Conservation (phyloP, 2,888 invertebrate species). For the Osmoderma eremita region DNA sequence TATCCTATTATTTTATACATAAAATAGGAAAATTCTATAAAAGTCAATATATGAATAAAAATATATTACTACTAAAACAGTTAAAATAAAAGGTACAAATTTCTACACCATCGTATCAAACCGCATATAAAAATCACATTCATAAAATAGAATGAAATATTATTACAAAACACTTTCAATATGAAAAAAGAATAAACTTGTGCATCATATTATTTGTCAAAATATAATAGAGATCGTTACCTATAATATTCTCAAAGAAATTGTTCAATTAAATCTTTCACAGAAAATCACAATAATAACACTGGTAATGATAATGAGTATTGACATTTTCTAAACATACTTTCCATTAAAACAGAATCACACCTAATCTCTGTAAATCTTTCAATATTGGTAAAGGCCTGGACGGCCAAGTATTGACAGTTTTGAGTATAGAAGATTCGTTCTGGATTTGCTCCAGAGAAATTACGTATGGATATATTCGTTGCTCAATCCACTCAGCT, state of each 20-base stretch:
- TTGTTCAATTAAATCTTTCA: background rate
- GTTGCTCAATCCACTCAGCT: slow-evolving; percentile 75
- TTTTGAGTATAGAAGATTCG: slow-evolving; percentile 66
- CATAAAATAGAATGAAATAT: slow-evolving; percentile 33
- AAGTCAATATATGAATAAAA: no score
- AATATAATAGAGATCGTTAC: slow-evolving; percentile 34
- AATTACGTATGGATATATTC: slow-evolving; percentile 68
- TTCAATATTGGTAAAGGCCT: slow-evolving; percentile 68
- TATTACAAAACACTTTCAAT: slow-evolving; percentile 25
- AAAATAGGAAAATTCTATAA: no score
- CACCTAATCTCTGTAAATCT: slow-evolving; percentile 64
- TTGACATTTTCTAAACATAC: background rate
- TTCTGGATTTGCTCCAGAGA: slow-evolving; percentile 68
- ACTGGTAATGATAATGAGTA: no score
- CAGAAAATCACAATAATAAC: slow-evolving; percentile 22
- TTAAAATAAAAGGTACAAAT: no score
- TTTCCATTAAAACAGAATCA: slow-evolving; percentile 51
- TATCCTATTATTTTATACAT: no score
- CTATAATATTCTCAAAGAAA: background rate
- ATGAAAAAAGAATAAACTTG: slow-evolving; percentile 28
- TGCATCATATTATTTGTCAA: slow-evolving; percentile 29
- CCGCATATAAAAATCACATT: slow-evolving; percentile 29
- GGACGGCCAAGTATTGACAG: slow-evolving; percentile 68
- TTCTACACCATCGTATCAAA: no score
- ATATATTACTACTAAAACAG: no score